Percentiles rank a stretch among this genome's conserved stretches.
Evolutionary conservation across 2,113 vertebrate species (phyloP).

Genomic region (Tetrao urogallus): DNA sequence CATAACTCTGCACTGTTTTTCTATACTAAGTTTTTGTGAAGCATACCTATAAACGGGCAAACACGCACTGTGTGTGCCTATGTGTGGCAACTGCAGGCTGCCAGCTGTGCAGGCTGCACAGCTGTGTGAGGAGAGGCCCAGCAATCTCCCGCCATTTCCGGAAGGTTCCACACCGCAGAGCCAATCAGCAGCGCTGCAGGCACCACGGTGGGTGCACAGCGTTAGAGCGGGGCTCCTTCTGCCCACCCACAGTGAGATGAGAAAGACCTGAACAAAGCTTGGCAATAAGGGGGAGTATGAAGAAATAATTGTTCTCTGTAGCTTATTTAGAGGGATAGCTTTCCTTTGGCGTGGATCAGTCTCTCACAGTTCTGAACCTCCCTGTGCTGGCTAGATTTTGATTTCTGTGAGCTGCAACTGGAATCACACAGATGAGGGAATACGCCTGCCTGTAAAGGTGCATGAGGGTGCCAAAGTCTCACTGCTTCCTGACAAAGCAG

Average conservation of each 20-base stretch:
- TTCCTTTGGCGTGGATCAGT: neutral
- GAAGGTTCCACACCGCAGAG: neutral
- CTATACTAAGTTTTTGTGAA: neutral
- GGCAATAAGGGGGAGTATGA: neutral
- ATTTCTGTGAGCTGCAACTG: neutral
- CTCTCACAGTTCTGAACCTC: neutral
- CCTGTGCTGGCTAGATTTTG: neutral
- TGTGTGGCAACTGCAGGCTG: rapidly evolving
- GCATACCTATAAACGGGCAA: neutral
- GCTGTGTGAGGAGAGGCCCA: neutral
- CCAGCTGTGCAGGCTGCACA: rapidly evolving
- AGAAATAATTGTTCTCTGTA: neutral
- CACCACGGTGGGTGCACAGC: rapidly evolving
- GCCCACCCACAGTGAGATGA: neutral
- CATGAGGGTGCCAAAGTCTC: neutral
- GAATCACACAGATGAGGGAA: neutral
- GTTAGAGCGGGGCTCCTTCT: neutral
- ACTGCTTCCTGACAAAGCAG: neutral
- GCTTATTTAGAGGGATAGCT: neutral
- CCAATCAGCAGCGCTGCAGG: neutral
- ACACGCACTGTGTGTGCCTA: rapidly evolving
- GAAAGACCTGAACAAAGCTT: neutral
- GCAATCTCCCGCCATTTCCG: neutral
- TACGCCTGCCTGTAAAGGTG: neutral
- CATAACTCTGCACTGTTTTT: neutral